Conservation (phyloP, 2,888 invertebrate species). For the Aleiodes alternator region DNA sequence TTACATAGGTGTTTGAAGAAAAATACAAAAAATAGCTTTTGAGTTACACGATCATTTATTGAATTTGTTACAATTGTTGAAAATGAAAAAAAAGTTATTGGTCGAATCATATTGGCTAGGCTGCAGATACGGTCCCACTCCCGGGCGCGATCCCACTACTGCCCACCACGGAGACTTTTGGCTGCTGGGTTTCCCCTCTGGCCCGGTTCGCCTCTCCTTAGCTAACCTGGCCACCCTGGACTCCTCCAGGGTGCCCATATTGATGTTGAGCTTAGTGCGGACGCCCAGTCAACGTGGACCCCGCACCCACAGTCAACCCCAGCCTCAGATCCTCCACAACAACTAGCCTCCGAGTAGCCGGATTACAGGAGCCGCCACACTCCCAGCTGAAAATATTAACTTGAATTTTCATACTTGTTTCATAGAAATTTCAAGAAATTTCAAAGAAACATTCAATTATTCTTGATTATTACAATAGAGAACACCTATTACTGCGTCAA, state of each 20-base stretch:
- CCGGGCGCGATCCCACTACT: constrained; percentile 99
- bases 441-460: too few species aligned
- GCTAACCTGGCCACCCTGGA: constrained; percentile 90
- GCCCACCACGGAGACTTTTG: constrained; percentile 99
- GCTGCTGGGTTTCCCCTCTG: constrained; percentile 99
- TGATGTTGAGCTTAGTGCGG: constrained; percentile 98
- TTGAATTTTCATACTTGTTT: not conserved
- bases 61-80: constrained; percentile 42
- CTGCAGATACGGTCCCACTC: constrained; percentile 93
- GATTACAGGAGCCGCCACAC: constrained; percentile 99
- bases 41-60: too few species aligned
- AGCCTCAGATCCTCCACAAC: constrained; percentile 94
- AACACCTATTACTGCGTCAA: too few species aligned
- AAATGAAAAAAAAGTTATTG: constrained; percentile 80
- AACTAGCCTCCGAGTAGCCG: constrained; percentile 95
- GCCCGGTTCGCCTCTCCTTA: constrained; percentile 99
- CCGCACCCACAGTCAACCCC: constrained; percentile 83
- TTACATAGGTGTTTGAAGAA: not conserved
- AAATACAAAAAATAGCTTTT: too few species aligned
- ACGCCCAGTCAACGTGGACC: constrained; percentile 92
- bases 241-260: constrained; percentile 95
- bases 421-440: not conserved
- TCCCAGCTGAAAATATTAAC: constrained; percentile 81
- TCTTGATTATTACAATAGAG: too few species aligned
- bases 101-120: constrained; percentile 89